These are phyloP conservation scores for Diploscapter pachys DNA, from an alignment of 1,140 invertebrate genomes.

Conservation along the genomic window DNA sequence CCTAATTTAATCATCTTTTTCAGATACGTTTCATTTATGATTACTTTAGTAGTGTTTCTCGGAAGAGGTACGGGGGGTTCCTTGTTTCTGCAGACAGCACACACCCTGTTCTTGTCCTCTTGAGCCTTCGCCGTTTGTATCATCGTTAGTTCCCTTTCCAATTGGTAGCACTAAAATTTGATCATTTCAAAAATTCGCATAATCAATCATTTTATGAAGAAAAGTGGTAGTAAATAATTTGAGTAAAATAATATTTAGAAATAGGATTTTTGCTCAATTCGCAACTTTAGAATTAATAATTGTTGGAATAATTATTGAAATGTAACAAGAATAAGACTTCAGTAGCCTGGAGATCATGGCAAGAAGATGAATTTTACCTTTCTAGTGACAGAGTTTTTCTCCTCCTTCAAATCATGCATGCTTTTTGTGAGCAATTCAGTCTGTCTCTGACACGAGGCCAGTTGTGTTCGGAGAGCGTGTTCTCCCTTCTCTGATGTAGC, in stretches of 20 bases:
- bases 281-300: slow-evolving; percentile 15
- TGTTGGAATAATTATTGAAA: slow-evolving; percentile 8
- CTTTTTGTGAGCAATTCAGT: slow-evolving; percentile 37
- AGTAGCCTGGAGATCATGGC: not conserved
- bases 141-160: slow-evolving; percentile 18
- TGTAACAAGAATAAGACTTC: slow-evolving; percentile 10
- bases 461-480: slow-evolving; percentile 22
- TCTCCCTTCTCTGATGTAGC: slow-evolving; percentile 38
- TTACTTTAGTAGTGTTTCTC: not conserved
- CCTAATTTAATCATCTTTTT: too few relatives aligned
- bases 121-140: not conserved
- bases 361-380: slow-evolving; percentile 27
- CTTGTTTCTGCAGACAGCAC: slow-evolving; percentile 6
- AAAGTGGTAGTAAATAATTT: not conserved
- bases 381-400: slow-evolving; percentile 29
- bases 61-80: slow-evolving; percentile 5
- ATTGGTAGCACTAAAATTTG: slow-evolving; percentile 19
- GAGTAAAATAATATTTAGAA: too few relatives aligned
- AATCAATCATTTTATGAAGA: not conserved
- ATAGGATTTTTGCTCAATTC: slow-evolving; percentile 8
- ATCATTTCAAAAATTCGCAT: slow-evolving; percentile 4
- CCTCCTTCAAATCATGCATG: slow-evolving; percentile 44
- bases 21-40: too few relatives aligned
- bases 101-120: slow-evolving; percentile 1
- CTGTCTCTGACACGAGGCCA: slow-evolving; percentile 34